Percentiles rank a stretch among this genome's conserved stretches.
Evolutionary conservation across 2,888 invertebrate genomes (phyloP).

Genomic region (Azorinus chamasolen): DNA sequence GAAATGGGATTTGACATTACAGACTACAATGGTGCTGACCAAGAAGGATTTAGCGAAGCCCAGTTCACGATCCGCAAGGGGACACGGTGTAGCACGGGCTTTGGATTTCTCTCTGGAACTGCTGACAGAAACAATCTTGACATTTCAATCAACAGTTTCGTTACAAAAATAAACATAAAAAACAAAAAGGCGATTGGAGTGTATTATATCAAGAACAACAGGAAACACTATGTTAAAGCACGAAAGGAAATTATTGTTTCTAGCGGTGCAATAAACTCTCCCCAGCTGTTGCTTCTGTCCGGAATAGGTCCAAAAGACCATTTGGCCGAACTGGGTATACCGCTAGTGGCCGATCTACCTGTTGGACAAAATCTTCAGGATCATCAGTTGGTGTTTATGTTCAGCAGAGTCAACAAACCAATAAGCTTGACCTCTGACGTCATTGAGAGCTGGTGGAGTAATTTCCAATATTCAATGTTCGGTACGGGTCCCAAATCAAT

Average conservation of each 20-base stretch:
- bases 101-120: conserved; percentile 7
- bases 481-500: conserved; percentile 32
- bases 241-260: conserved; percentile 79
- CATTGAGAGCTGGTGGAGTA: conserved; percentile 18
- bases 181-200: conserved; percentile 72
- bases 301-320: conserved; percentile 56
- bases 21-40: conserved; percentile 37
- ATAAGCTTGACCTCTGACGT: conserved; percentile 21
- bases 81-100: conserved; percentile 8
- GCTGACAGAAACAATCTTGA: conserved; percentile 24
- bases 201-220: conserved; percentile 67
- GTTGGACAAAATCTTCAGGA: conserved; percentile 60
- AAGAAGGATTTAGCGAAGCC: conserved; percentile 5
- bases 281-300: conserved; percentile 62
- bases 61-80: conserved; percentile 6
- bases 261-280: conserved; percentile 84
- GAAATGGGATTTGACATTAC: conserved; percentile 27
- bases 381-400: conserved; percentile 24
- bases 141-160: conserved; percentile 46
- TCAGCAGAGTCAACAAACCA: conserved; percentile 16
- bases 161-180: conserved; percentile 72
- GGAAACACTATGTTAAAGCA: conserved; percentile 63
- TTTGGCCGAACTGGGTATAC: conserved; percentile 80
- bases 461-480: conserved; percentile 42
- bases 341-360: conserved; percentile 79